A percentile compares a stretch with the other conserved stretches of the same genome.
Conservation (phyloP, 2,797 vertebrate species). For the Chaenodraco wilsoni region DNA sequence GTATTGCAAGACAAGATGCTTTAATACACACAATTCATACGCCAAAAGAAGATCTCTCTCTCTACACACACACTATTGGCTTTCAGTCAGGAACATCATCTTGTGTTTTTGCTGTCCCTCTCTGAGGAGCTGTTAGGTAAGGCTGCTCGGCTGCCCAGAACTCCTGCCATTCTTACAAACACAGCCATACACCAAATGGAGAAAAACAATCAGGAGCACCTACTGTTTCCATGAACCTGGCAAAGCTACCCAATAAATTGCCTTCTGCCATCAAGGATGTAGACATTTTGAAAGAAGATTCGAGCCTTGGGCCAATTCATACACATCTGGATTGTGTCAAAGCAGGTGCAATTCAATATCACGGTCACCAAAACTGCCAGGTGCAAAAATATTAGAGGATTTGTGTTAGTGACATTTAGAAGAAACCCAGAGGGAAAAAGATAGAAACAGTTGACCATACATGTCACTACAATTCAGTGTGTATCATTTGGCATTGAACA, state of each 20-base stretch:
- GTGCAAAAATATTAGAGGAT: conserved; percentile 4
- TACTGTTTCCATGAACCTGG: conserved; percentile 50
- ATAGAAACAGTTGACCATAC: not conserved
- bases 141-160: conserved; percentile 36
- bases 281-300: conserved; percentile 2
- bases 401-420: conserved; percentile 15
- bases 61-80: conserved; percentile 25
- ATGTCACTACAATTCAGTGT: not conserved
- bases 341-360: conserved; percentile 9
- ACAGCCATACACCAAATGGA: conserved; percentile 20
- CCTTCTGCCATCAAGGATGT: conserved; percentile 15
- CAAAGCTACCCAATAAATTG: conserved; percentile 50
- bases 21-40: conserved; percentile 21
- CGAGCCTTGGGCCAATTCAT: not conserved
- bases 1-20: conserved; percentile 22
- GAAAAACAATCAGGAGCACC: conserved; percentile 39
- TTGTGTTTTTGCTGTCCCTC: conserved; percentile 47
- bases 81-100: conserved; percentile 49
- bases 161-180: conserved; percentile 13
- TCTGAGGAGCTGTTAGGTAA: conserved; percentile 49
- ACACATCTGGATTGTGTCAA: conserved; percentile 11
- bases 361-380: conserved; percentile 6
- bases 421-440: not conserved
- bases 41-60: conserved; percentile 11
- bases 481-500: not conserved